phyloP scores from a whole-genome alignment of 2,113 vertebrate species.

The Rhipidura dahli region DNA sequence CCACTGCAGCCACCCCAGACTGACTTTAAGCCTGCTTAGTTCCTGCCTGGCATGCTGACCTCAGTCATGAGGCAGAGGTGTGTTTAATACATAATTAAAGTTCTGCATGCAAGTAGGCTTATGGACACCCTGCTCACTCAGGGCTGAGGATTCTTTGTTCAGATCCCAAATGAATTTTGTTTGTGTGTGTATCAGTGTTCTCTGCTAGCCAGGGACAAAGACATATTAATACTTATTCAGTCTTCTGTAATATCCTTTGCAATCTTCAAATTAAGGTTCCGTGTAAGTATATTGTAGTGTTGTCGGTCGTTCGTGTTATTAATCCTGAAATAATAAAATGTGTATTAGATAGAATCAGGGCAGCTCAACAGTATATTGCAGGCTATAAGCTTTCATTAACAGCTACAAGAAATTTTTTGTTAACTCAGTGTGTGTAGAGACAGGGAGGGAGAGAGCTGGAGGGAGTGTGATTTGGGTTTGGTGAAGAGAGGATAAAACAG shows the following conservation, averaged over 20 bases:
- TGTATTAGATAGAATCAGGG: conserved; percentile 66
- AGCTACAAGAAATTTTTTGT: conserved; percentile 55
- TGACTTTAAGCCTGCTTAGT: neutral
- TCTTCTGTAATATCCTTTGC: conserved; percentile 60
- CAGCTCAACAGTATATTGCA: conserved; percentile 53
- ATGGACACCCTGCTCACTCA: neutral
- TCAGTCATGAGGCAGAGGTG: neutral
- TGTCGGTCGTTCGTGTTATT: conserved; percentile 50
- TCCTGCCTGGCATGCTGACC: neutral
- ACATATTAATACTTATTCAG: conserved; percentile 54
- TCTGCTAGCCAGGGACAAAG: conserved; percentile 10
- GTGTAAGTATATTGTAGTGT: conserved; percentile 53
- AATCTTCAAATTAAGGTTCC: conserved; percentile 60
- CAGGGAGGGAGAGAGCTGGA: neutral
- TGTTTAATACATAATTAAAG: neutral
- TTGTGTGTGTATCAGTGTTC: conserved; percentile 32
- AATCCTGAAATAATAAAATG: conserved; percentile 68
- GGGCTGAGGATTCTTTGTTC: conserved; percentile 8
- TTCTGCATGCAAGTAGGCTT: neutral
- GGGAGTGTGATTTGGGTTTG: neutral
- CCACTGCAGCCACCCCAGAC: neutral
- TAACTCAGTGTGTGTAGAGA: conserved; percentile 1
- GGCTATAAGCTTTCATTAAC: conserved; percentile 67
- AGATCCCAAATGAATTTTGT: conserved; percentile 36
- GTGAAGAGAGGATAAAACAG: conserved; percentile 15